Evolutionary conservation across 2,888 invertebrate genomes (phyloP).

Genomic region (Cantharis flavilabris): DNA sequence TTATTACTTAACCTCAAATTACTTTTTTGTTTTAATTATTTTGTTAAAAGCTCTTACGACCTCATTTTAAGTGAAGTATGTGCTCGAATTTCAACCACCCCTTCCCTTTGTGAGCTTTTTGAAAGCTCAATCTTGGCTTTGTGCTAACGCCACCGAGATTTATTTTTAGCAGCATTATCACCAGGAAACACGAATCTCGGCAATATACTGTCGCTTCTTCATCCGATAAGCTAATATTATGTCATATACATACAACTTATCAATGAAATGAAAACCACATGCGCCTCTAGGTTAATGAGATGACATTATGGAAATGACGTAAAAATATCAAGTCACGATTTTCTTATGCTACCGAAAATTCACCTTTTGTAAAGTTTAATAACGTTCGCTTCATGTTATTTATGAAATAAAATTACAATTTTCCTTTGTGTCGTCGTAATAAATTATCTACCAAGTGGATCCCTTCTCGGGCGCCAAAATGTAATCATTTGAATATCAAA

Average conservation of each 20-base stretch:
- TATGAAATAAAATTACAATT: not conserved
- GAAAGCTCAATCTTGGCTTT: not conserved
- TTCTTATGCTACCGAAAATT: not conserved
- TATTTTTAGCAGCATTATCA: constrained; percentile 16
- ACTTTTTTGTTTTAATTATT: not conserved
- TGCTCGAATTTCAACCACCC: not conserved
- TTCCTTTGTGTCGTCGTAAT: not conserved
- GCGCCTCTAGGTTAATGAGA: constrained; percentile 9
- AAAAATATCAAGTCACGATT: constrained; percentile 4
- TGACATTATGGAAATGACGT: constrained; percentile 9
- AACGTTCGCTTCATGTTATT: not conserved
- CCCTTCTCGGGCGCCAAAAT: not conserved
- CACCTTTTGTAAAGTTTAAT: not conserved
- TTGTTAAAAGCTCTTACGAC: not conserved
- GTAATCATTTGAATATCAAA: not conserved
- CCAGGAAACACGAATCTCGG: constrained; percentile 10
- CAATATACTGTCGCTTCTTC: constrained; percentile 10
- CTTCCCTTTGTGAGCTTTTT: not conserved
- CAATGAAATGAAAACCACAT: constrained; percentile 8
- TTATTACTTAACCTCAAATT: not conserved
- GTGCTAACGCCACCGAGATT: constrained; percentile 4
- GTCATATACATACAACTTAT: constrained; percentile 12
- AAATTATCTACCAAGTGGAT: not conserved
- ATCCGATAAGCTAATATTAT: constrained; percentile 15
- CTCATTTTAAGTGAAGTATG: not conserved